Evolutionary conservation across 2,888 invertebrate species (phyloP), one percentile per base, ranked within the genome.

Genomic region (Dryadula phaetusa): DNA sequence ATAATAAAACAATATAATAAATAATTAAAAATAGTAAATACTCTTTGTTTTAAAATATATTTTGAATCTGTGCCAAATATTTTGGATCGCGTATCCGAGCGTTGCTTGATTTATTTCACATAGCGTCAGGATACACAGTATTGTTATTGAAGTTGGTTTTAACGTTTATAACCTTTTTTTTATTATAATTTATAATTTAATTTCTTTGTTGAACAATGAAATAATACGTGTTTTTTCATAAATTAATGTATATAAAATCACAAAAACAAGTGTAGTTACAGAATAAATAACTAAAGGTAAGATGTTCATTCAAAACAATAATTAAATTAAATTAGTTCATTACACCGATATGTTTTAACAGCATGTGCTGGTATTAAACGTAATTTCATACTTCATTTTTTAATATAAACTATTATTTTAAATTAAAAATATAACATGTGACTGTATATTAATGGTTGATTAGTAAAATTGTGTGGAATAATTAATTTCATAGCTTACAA

Each of bases 301-400:
- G 86, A 83, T 75, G 76, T 88, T 85, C 80, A 87, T 85, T 88
- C 87, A 90, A 79, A 83, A 87, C 79, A 77, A 75, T 65, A 73
- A 73, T 77, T 72, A 86, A 89, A 90, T 87, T 89, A 85, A 82
- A 84, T 81, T 85, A 85, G 79, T 77, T 76, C 76, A 76, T 79
- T 75, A 82, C 84, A 83, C 79, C 78, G 49, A 83, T 80, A 80
- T 77, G 79, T 78, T 75, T 83, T 83, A 82, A 82, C 82, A 82
- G 85, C 87, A 86, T 90, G 90, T 90, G 90, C 88, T 87, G 88
- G 88, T 90, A 89, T 88, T 87, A 81, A 78, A 72, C 75, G 74
- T 81, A 86, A 88, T 89, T 89, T 88, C 88, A 86, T 84, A 81
- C 78, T 79, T 72, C n/a, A n/a, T 79, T 77, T 79, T 80, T 85